Evolutionary conservation across 2,797 vertebrate genomes (phyloP).

Genomic region (Coregonus suidteri): DNA sequence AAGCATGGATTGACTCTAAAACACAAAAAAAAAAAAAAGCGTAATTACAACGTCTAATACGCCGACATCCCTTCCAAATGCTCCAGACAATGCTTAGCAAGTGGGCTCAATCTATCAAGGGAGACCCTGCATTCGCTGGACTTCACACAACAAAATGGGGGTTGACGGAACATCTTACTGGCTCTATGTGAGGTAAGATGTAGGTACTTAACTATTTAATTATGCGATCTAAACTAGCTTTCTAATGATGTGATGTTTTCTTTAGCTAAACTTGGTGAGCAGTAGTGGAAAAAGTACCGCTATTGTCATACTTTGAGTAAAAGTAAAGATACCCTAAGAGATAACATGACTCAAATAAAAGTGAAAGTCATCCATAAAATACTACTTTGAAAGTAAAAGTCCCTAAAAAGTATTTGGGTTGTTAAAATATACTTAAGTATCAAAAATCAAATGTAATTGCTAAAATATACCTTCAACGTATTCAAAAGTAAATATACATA

Average conservation of each 20-base stretch:
- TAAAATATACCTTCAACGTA: too few relatives aligned
- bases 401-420: too few relatives aligned
- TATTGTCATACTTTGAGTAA: too few relatives aligned
- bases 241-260: neutral
- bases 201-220: neutral
- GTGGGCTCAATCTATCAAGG: slow-evolving; percentile 82
- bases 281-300: too few relatives aligned
- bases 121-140: slow-evolving; percentile 73
- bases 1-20: slow-evolving; percentile 78
- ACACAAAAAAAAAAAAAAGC: too few relatives aligned
- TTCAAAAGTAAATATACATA: too few relatives aligned
- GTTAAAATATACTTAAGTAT: too few relatives aligned
- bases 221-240: neutral
- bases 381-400: too few relatives aligned
- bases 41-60: slow-evolving; percentile 76
- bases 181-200: slow-evolving; percentile 77
- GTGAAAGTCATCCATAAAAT: too few relatives aligned
- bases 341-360: too few relatives aligned
- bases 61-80: slow-evolving; percentile 75
- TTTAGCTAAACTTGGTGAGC: neutral
- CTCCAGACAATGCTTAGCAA: slow-evolving; percentile 70
- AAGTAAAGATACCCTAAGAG: too few relatives aligned
- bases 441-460: too few relatives aligned
- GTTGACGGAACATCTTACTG: slow-evolving; percentile 77
- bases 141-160: slow-evolving; percentile 71